Evolutionary conservation across 2,888 invertebrate genomes (phyloP).

Genomic region (Cerceris rybyensis): DNA sequence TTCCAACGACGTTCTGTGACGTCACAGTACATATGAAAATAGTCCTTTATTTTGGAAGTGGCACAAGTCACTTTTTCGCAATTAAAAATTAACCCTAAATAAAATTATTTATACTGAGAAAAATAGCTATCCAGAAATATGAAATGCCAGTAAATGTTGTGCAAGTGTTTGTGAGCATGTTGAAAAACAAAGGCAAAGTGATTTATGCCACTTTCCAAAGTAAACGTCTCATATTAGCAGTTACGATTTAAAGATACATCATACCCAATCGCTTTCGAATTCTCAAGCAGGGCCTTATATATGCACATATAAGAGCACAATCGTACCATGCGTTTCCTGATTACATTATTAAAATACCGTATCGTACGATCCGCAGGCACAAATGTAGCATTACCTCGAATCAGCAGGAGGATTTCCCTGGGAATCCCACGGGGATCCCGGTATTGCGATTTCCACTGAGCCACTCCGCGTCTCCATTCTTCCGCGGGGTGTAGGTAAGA

Average conservation of each 20-base stretch:
- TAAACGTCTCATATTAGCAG: slow-evolving; percentile 1
- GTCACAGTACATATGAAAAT: too few relatives aligned
- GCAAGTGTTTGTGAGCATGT: too few relatives aligned
- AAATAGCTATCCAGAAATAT: too few relatives aligned
- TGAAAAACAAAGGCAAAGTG: too few relatives aligned
- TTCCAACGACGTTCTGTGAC: too few relatives aligned
- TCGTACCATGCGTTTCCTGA: slow-evolving; percentile 15
- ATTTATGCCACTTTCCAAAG: too few relatives aligned
- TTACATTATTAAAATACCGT: slow-evolving; percentile 51
- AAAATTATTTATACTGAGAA: too few relatives aligned
- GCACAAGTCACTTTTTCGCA: too few relatives aligned
- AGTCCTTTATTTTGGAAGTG: too few relatives aligned
- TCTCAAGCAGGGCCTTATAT: too few relatives aligned
- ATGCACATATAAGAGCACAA: background rate
- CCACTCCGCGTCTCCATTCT: slow-evolving; percentile 62
- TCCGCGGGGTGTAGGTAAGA: slow-evolving; percentile 61
- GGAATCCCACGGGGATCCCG: slow-evolving; percentile 46
- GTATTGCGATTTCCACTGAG: slow-evolving; percentile 59
- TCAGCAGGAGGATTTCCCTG: slow-evolving; percentile 36
- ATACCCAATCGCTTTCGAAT: background rate
- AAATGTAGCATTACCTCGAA: slow-evolving; percentile 7
- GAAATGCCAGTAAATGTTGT: too few relatives aligned
- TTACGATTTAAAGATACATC: slow-evolving; percentile 2
- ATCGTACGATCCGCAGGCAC: slow-evolving; percentile 14
- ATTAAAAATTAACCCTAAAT: too few relatives aligned